phyloP scores from a whole-genome alignment of 1,140 invertebrate genomes.

The Meloidogyne chitwoodi region DNA sequence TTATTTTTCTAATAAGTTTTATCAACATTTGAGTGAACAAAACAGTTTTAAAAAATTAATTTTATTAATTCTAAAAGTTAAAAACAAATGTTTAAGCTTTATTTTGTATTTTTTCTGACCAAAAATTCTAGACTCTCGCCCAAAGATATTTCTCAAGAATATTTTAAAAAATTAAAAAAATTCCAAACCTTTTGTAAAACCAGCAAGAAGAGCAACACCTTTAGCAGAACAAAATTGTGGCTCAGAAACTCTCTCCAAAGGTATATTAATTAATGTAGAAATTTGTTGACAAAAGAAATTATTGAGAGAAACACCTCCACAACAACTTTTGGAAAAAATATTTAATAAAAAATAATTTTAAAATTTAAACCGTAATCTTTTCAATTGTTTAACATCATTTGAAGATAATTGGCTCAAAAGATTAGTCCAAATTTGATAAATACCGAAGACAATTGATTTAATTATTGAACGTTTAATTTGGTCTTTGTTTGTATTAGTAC shows the following conservation, averaged over 20 bases:
- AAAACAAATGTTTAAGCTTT: too few species aligned
- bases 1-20: too few species aligned
- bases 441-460: slow-evolving; percentile 79
- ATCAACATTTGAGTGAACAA: too few species aligned
- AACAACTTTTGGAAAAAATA: slow-evolving; percentile 68
- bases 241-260: slow-evolving; percentile 68
- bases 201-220: slow-evolving; percentile 51
- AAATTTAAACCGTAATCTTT: not conserved
- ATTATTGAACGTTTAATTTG: slow-evolving; percentile 78
- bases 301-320: slow-evolving; percentile 87
- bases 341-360: slow-evolving; percentile 24
- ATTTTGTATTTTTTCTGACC: too few species aligned
- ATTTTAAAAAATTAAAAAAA: not conserved
- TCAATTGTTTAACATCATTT: not conserved
- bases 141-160: too few species aligned
- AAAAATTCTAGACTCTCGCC: too few species aligned
- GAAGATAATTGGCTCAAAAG: slow-evolving; percentile 58
- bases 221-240: slow-evolving; percentile 53
- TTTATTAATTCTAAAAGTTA: too few species aligned
- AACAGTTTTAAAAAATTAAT: too few species aligned
- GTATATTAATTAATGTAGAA: slow-evolving; percentile 72
- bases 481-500: slow-evolving; percentile 71
- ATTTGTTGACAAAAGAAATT: slow-evolving; percentile 82
- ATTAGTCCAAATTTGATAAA: slow-evolving; percentile 72
- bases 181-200: slow-evolving; percentile 38